These are phyloP conservation scores for Protophormia terraenovae DNA, from an alignment of 2,888 invertebrate genomes.

Conservation along the genomic window DNA sequence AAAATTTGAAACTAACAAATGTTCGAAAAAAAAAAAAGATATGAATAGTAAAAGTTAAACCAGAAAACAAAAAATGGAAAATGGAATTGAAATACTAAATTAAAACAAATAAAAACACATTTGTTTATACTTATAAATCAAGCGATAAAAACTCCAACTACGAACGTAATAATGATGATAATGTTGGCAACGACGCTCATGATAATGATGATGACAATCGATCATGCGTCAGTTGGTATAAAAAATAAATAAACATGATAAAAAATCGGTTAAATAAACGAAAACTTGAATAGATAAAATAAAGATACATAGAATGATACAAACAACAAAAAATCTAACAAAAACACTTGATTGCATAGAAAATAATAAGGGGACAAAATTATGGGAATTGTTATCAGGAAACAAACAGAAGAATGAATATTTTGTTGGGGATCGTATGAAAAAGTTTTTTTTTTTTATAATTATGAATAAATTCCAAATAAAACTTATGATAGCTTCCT, in stretches of 20 bases:
- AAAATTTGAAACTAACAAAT: slow-evolving; percentile 5
- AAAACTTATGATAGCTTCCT: no score
- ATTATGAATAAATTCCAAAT: no score
- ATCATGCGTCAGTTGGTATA: slow-evolving; percentile 34
- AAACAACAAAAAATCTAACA: slow-evolving; percentile 12
- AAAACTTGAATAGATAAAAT: slow-evolving; percentile 46
- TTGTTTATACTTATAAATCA: slow-evolving; percentile 1
- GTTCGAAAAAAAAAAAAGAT: slow-evolving; percentile 8
- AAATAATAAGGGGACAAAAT: not conserved
- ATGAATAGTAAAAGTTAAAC: not conserved
- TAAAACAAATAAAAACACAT: slow-evolving; percentile 17
- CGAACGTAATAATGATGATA: not conserved
- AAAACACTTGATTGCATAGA: slow-evolving; percentile 22
- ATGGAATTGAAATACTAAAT: not conserved
- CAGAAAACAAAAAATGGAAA: not conserved
- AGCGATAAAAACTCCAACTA: slow-evolving; percentile 4
- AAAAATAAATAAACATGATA: slow-evolving; percentile 41
- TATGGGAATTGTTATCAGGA: not conserved
- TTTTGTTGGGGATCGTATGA: not conserved
- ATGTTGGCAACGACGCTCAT: not conserved
- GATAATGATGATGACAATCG: slow-evolving; percentile 36
- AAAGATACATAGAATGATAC: not conserved
- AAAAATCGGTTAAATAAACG: slow-evolving; percentile 36
- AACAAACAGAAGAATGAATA: not conserved
- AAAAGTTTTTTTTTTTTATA: no score